Conservation (phyloP, 92 coral and sea anemone genomes). For the Blastomussa wellsi region DNA sequence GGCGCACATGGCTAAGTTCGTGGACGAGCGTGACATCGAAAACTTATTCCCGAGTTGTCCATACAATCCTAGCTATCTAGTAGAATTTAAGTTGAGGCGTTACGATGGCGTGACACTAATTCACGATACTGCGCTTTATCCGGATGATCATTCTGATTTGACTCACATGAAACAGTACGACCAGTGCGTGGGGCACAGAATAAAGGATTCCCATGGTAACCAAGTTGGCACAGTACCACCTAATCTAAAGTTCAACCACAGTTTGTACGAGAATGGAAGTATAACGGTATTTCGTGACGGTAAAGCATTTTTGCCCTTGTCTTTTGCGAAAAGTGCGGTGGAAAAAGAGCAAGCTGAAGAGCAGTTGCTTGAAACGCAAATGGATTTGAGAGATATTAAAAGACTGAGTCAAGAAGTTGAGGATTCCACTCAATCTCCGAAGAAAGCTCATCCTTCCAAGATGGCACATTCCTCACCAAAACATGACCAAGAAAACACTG, state of each 20-base stretch:
- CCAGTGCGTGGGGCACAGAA: conserved; percentile 57
- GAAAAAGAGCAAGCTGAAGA: conserved; percentile 22
- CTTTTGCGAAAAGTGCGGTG: conserved; percentile 35
- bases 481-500: conserved; percentile 10
- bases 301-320: conserved; percentile 37
- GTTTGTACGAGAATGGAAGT: conserved; percentile 69
- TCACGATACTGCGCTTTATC: conserved; percentile 93
- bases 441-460: not conserved
- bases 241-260: conserved; percentile 23
- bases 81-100: conserved; percentile 77
- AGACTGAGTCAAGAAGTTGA: conserved; percentile 13
- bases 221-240: conserved; percentile 23
- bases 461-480: not conserved
- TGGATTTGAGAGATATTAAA: conserved; percentile 24
- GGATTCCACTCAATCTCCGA: not conserved
- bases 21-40: conserved; percentile 43
- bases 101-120: conserved; percentile 90
- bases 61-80: conserved; percentile 86
- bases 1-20: conserved; percentile 37
- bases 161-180: conserved; percentile 81
- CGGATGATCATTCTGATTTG: conserved; percentile 77
- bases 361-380: conserved; percentile 31
- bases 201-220: conserved; percentile 86
- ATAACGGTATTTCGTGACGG: conserved; percentile 56
- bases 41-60: conserved; percentile 65